Base-by-base conservation (phyloP, 2,113 vertebrate species). In the Thinocorus orbignyianus region DNA sequence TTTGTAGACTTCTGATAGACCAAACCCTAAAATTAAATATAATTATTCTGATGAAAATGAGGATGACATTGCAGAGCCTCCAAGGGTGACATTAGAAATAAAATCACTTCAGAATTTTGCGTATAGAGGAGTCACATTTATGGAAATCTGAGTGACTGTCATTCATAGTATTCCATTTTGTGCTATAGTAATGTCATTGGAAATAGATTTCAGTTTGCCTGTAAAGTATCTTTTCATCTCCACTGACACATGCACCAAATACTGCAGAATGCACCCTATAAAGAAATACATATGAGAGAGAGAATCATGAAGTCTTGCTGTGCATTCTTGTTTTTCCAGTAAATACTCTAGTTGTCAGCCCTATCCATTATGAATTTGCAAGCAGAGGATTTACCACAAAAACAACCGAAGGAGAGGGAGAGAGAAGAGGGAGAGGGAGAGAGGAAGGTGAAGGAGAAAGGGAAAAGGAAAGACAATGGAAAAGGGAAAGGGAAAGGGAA, bases 141-240 rank as follows among this genome's bases (percentile, higher is more conserved):
- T 90, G 92, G 80, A 97, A 96, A 95, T 81, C 70, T 76, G 65
- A 93, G 57, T 73, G 88, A 88, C 85, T 96, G 91, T 89, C 95
- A 95, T 90, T 93, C 79, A 90, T 30, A 84, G 73, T 46, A 84
- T 93, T 94, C 51, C 79, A 68, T 95, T 94, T 92, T 91, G 86
- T 82, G 55, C 70, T 77, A 61, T 16, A 90, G 60, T 81, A 92
- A 95, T 95, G 94, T 95, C 93, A 92, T 81, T 96, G 93, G 85
- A 93, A 96, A 97, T 94, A 88, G 71, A 83, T 86, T 97, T 89
- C 83, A 61, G 91, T 84, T 87, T 83, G 68, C n/a, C 46, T 64
- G 37, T 85, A 93, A 93, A 96, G 85, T 78, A 88, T 81, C 92
- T 95, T 95, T 95, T 93, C 69, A 94, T 95, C 95, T 96, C 76